Base-by-base conservation (phyloP, 2,113 vertebrate genomes). In the Caracal caracal region DNA sequence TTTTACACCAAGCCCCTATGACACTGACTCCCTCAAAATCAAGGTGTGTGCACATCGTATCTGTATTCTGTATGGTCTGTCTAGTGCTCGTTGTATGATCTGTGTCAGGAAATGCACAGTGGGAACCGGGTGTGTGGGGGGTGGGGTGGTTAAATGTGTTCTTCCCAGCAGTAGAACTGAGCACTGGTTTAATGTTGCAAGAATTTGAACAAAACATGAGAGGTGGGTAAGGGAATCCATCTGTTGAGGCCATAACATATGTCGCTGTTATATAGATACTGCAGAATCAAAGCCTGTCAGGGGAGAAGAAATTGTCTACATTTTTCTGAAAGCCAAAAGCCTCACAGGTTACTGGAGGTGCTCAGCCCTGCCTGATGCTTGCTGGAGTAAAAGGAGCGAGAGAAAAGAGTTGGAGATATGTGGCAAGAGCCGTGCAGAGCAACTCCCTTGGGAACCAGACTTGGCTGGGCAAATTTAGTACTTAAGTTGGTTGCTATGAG, bases 1-100 rank as follows among this genome's bases (percentile, higher is more conserved):
- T 94, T 99, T 99, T 94, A 99, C 99, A 1, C 99, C 99, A 1
- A 99, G 99, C 85, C 99, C 99, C 0, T 99, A 99, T 0, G 99
- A 99, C 96, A 99, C 98, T 0, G 99, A 99, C 71, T 99, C 99
- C 17, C 99, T 99, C 88, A 99, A 99, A 98, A 99, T 99, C 94
- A 99, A 99, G 99, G 99, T 99, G 96, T 47, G 94, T 4, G n/a
- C n/a, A 24, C 11, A 24, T 37, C 47, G 28, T 22, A 10, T 33
- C 4, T 59, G 11, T 40, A 15, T 87, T 33, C 17, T n/a, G 26
- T 40, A 24, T 79, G 59, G 22, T 28, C 43, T 87, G 19, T 49
- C 47, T 76, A 73, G 28, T 33, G 17, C 53, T 90, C 15, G 13
- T 26, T 90, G 6, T 71, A 7, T 24, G 80, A 30, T 71, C 33